Evolutionary conservation across 2,113 vertebrate genomes (phyloP).

Genomic region (Dascyllus trimaculatus): DNA sequence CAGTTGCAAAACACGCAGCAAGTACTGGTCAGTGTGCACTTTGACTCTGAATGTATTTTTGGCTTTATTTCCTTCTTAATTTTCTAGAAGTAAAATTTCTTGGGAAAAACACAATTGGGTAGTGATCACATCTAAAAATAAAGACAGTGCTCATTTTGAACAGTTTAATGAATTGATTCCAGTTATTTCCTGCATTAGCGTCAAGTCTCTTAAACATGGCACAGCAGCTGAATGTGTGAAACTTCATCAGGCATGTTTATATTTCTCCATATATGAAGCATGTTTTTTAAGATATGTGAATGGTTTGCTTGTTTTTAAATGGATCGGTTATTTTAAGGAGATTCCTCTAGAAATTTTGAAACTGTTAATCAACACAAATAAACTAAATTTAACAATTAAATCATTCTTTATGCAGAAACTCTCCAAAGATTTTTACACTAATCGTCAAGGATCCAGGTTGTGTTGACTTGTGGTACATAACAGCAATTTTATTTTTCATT

Average conservation of each 20-base stretch:
- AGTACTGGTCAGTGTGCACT: neutral
- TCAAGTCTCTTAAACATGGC: too few relatives aligned
- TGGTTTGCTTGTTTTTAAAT: neutral
- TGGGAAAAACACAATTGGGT: neutral
- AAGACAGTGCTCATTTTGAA: neutral
- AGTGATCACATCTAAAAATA: neutral
- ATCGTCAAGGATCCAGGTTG: neutral
- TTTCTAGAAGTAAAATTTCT: neutral
- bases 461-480: neutral
- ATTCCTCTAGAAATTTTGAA: too few relatives aligned
- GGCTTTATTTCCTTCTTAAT: neutral
- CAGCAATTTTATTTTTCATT: neutral
- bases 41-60: conserved; percentile 1
- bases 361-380: neutral
- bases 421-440: too few relatives aligned
- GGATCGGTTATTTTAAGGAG: neutral
- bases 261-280: too few relatives aligned
- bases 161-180: too few relatives aligned
- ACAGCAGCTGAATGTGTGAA: too few relatives aligned
- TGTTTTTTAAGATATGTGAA: too few relatives aligned
- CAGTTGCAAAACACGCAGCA: neutral
- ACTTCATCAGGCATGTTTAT: too few relatives aligned
- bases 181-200: too few relatives aligned
- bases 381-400: neutral
- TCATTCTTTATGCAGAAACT: neutral